Conservation (phyloP, 2,113 vertebrate genomes). For the Prietella phreatophila region DNA sequence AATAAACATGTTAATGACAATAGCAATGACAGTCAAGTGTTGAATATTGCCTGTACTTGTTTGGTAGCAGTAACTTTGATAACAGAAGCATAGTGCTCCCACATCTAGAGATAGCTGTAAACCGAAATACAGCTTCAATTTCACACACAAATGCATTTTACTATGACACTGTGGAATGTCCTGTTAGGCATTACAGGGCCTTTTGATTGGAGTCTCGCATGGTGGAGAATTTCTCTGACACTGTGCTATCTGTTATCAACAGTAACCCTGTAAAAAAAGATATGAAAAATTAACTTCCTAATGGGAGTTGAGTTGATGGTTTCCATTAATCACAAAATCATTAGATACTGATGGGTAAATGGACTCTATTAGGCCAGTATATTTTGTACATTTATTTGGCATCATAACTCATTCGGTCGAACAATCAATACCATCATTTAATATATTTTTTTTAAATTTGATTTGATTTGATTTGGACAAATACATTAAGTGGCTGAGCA, state of each 20-base stretch:
- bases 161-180: not conserved
- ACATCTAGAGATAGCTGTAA: not conserved
- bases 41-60: not conserved
- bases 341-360: not conserved
- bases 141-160: conserved; percentile 14
- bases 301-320: not conserved
- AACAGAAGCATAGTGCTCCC: not conserved
- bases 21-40: not conserved
- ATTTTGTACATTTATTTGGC: not conserved
- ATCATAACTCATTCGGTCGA: not conserved
- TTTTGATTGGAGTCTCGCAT: conserved; percentile 8
- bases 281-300: not conserved
- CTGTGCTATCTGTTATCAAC: not conserved
- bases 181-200: not conserved
- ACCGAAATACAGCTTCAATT: conserved; percentile 8
- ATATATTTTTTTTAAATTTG: not conserved
- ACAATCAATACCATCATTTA: not conserved
- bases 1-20: not conserved
- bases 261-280: not conserved
- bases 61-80: not conserved
- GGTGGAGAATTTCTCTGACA: not conserved
- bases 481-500: not conserved
- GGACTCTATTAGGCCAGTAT: not conserved
- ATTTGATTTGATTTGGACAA: not conserved
- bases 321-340: not conserved